Base-by-base conservation (phyloP, 2,888 invertebrate species). In the Parasteatoda lunata region DNA sequence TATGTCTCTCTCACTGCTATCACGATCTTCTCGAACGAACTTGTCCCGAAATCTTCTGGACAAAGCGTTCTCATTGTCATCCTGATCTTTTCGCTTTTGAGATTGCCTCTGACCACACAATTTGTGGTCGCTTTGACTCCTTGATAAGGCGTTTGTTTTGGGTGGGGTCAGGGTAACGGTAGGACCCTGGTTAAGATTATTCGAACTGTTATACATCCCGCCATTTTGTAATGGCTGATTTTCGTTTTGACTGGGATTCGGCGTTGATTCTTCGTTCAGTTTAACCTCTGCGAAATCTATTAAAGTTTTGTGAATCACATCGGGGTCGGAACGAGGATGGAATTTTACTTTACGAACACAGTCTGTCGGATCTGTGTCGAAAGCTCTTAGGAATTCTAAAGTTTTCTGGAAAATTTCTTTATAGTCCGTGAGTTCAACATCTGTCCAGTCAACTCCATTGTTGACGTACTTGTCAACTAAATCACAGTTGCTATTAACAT, bases 351-450 rank as follows among this genome's bases (percentile, higher is more conserved):
- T 89, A 94, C 97, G 94, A 89, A 94, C 95, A 91, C 97, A 97
- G 92, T 97, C 97, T 4, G 90, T 95, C 89, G 96, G 96, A 93
- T 98, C 98, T 91, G 97, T 96, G 92, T 98, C 97, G 91, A 97
- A 98, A 93, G 97, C 97, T 73, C 93, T 94, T 90, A 98, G 95
- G 92, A 98, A 98, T 91, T 98, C 98, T 73, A 98, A 96, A 11
- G 98, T 98, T 92, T 97, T 97, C 52, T 97, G 93, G 93, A 98
- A 98, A 89, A 98, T 97, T 93, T 98, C 98, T 93, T 98, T 98
- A 85, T 97, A 96, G 91, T 97, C 97, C 93, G 98, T 88, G 51
- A 90, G 76, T 84, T 90, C 90, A 2, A 68, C 79, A 78, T 90
- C 90, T 8, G 89, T 90, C 90, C 90, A 90, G 47, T 86, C 88